These are phyloP conservation scores for Todiramphus chloris DNA, from an alignment of 2,113 vertebrate species.

Conservation along the genomic window DNA sequence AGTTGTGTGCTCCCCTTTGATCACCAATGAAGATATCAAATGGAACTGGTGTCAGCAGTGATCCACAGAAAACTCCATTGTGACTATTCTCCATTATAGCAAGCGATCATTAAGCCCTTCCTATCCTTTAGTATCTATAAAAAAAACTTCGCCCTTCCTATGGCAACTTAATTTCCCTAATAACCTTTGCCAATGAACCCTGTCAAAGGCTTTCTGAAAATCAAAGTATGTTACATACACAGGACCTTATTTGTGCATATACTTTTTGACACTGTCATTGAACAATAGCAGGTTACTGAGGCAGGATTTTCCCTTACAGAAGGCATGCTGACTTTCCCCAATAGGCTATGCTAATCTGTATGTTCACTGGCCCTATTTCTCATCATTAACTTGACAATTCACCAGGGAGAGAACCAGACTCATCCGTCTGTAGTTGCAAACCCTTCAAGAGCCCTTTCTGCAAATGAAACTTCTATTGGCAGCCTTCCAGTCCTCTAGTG, in stretches of 20 bases:
- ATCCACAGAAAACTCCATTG: not conserved
- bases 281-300: not conserved
- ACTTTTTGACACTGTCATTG: not conserved
- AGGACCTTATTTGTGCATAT: not conserved
- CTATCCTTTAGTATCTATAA: not conserved
- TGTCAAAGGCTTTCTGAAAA: not conserved
- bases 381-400: not conserved
- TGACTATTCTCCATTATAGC: not conserved
- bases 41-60: not conserved
- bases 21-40: not conserved
- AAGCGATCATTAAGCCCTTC: not conserved
- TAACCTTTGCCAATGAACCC: not conserved
- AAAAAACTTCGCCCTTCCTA: not conserved
- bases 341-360: not conserved
- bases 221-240: not conserved
- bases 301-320: not conserved
- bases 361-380: not conserved
- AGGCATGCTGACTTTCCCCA: not conserved
- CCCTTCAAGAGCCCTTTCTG: not conserved
- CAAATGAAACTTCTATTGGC: not conserved
- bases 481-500: not conserved
- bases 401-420: not conserved
- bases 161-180: not conserved
- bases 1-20: not conserved
- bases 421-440: not conserved